phyloP scores from a whole-genome alignment of 2,797 vertebrate genomes.

The Paedocypris micromegethes region DNA sequence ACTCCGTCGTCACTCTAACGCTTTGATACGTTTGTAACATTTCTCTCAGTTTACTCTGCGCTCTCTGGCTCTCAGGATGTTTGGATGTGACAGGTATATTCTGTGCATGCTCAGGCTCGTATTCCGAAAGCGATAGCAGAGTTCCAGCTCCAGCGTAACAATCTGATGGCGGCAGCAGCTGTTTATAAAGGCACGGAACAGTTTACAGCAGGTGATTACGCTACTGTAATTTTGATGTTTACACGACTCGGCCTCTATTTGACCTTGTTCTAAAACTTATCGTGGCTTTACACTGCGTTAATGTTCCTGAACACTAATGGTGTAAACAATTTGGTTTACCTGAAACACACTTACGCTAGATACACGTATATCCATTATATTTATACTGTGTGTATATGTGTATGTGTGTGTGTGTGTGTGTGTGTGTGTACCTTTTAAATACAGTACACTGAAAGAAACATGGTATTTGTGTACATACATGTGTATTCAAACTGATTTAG shows the following conservation, averaged over 20 bases:
- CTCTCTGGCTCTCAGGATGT: conserved; percentile 19
- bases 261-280: conserved; percentile 22
- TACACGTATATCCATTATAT: too few species aligned
- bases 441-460: too few species aligned
- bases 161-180: conserved; percentile 52
- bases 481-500: too few species aligned
- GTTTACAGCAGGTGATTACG: conserved; percentile 41
- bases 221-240: conserved; percentile 41
- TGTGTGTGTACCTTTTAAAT: too few species aligned
- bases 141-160: conserved; percentile 39
- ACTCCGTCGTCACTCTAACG: background rate
- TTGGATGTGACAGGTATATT: conserved; percentile 28
- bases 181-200: conserved; percentile 54
- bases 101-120: conserved; percentile 41
- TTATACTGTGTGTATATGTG: too few species aligned
- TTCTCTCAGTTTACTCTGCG: background rate
- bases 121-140: conserved; percentile 25
- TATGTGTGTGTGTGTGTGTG: too few species aligned
- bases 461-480: too few species aligned
- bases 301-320: background rate
- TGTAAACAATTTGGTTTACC: too few species aligned
- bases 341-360: too few species aligned
- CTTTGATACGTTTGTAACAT: background rate
- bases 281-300: conserved; percentile 6
- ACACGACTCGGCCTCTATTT: conserved; percentile 22